These are phyloP conservation scores for Heliothis subflexa DNA, from an alignment of 1,140 invertebrate species.

Conservation along the genomic window DNA sequence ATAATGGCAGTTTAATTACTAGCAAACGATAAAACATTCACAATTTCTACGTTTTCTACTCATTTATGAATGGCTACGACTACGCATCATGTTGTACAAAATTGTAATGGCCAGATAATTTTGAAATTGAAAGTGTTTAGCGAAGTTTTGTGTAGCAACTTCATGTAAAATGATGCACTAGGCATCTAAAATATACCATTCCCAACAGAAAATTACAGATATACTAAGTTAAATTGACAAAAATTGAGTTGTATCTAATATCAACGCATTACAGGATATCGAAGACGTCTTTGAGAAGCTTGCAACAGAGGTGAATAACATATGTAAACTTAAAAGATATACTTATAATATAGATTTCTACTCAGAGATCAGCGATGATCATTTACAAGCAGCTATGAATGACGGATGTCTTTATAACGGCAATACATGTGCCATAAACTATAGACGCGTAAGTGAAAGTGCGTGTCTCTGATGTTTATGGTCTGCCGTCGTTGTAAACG, in stretches of 20 bases:
- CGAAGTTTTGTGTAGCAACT: too few relatives aligned
- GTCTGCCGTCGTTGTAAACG: background rate
- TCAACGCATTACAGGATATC: background rate
- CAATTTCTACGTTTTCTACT: background rate
- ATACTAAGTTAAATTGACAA: too few relatives aligned
- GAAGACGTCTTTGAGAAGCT: background rate
- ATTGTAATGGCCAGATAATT: too few relatives aligned
- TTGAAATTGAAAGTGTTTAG: too few relatives aligned
- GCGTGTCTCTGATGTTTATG: conserved; percentile 8
- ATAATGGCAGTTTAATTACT: conserved; percentile 20
- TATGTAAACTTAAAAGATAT: background rate
- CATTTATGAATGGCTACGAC: conserved; percentile 5
- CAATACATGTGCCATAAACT: conserved; percentile 12
- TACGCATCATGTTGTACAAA: background rate
- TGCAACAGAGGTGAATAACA: background rate
- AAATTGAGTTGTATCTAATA: too few relatives aligned
- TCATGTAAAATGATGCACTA: too few relatives aligned
- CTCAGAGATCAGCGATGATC: background rate
- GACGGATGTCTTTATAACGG: conserved; percentile 8
- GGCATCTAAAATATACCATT: too few relatives aligned
- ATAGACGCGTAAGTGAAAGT: conserved; percentile 28
- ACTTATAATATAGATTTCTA: conserved; percentile 1
- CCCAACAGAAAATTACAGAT: too few relatives aligned
- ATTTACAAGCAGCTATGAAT: conserved; percentile 2
- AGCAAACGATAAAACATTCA: conserved; percentile 6